Conservation (phyloP, 30 jellyfish, hydroid and myxozoan genomes). For the Calvadosia cruxmelitensis region DNA sequence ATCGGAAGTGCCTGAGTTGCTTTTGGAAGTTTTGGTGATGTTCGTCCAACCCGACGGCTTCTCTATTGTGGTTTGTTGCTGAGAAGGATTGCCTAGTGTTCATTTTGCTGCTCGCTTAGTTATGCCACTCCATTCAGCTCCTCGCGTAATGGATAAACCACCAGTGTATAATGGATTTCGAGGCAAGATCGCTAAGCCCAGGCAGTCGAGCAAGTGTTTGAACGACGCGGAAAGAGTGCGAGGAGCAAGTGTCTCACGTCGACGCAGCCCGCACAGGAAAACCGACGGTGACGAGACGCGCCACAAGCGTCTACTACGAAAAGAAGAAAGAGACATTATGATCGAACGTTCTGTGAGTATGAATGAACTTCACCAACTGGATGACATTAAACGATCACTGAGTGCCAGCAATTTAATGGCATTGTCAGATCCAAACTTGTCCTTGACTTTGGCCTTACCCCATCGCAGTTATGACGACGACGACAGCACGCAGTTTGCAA, state of each 20-base stretch:
- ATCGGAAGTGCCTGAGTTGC: too few species aligned
- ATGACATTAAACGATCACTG: slow-evolving; percentile 12
- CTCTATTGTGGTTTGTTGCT: too few species aligned
- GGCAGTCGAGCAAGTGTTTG: not conserved
- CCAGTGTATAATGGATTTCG: not conserved
- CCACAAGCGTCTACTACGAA: not conserved
- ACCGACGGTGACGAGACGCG: not conserved
- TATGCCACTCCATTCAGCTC: not conserved
- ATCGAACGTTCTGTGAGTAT: not conserved
- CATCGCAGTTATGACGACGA: slow-evolving; percentile 48
- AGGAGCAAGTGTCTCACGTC: not conserved
- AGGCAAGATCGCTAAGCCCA: not conserved
- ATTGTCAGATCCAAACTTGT: slow-evolving; percentile 60
- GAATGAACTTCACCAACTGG: not conserved
- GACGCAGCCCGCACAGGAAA: not conserved
- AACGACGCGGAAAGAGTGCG: not conserved
- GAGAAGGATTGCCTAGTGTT: too few species aligned
- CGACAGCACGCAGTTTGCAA: slow-evolving; percentile 46
- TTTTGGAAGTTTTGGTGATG: too few species aligned
- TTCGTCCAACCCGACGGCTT: too few species aligned
- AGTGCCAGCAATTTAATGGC: slow-evolving; percentile 91
- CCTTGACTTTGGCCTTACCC: slow-evolving; percentile 69
- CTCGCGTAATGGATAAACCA: not conserved
- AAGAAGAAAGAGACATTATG: not conserved
- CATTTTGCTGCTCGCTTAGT: too few species aligned